These are phyloP conservation scores for Morphnarchus princeps DNA, from an alignment of 2,113 vertebrate species.

Conservation along the genomic window DNA sequence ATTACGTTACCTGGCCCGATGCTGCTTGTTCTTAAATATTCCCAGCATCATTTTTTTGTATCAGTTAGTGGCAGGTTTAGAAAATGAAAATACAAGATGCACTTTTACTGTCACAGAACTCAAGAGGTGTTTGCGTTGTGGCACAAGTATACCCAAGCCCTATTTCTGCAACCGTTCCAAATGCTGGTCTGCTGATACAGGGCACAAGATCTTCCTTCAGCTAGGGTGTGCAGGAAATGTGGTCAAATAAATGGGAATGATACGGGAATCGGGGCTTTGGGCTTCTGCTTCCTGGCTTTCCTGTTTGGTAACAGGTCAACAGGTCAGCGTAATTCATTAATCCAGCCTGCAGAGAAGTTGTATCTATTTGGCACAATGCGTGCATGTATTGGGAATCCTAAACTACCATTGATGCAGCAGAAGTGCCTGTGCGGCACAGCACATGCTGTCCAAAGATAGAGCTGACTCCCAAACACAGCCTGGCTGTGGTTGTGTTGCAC, in stretches of 20 bases:
- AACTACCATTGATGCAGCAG: neutral
- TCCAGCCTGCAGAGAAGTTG: neutral
- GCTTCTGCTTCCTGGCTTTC: neutral
- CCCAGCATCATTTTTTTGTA: neutral
- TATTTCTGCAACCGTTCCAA: neutral
- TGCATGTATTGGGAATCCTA: neutral
- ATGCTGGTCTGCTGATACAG: neutral
- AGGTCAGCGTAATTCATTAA: neutral
- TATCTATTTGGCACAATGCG: rapidly evolving
- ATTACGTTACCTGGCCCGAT: neutral
- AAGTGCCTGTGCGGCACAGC: neutral
- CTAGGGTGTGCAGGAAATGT: neutral
- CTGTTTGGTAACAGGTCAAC: neutral
- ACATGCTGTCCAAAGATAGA: neutral
- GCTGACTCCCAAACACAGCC: neutral
- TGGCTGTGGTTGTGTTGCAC: neutral
- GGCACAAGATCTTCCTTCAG: neutral
- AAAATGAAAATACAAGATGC: neutral
- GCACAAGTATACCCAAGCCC: neutral
- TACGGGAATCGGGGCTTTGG: neutral
- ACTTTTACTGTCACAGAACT: neutral
- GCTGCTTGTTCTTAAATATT: neutral
- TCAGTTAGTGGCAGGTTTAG: neutral
- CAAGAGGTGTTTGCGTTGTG: neutral
- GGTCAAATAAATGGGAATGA: neutral